These are phyloP conservation scores for Fratercula arctica DNA, from an alignment of 2,797 vertebrate genomes.

Conservation along the genomic window DNA sequence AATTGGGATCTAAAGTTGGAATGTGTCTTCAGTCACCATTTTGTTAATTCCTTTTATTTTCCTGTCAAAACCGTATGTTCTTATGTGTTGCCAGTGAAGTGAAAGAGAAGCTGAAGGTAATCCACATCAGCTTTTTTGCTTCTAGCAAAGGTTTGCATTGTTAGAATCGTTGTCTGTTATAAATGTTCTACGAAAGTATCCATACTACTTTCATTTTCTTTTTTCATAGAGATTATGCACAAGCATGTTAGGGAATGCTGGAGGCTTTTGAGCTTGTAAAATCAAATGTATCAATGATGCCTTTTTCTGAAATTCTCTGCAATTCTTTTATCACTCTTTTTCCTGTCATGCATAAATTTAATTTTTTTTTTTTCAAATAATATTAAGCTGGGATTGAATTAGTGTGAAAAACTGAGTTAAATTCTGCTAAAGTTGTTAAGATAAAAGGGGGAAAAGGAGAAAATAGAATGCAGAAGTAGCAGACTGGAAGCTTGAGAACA, in stretches of 20 bases:
- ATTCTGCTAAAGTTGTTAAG: not conserved
- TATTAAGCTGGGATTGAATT: not conserved
- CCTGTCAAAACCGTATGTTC: conserved; percentile 36
- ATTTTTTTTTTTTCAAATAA: not conserved
- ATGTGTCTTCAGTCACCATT: conserved; percentile 30
- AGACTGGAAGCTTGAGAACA: not conserved
- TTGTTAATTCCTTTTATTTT: conserved; percentile 58
- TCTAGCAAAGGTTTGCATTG: not conserved
- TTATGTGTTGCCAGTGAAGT: not conserved
- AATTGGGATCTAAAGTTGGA: conserved; percentile 55
- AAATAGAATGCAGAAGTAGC: not conserved
- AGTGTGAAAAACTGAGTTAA: not conserved
- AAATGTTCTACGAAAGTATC: not conserved
- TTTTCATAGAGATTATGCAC: not conserved
- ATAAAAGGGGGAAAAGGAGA: not conserved
- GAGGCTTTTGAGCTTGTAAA: not conserved
- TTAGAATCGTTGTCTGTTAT: not conserved
- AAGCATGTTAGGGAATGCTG: not conserved
- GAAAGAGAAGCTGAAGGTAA: conserved; percentile 50
- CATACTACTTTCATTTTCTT: not conserved
- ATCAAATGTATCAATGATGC: not conserved
- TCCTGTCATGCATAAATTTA: not conserved
- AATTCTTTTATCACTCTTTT: not conserved
- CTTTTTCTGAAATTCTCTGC: not conserved
- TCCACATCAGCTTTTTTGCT: conserved; percentile 14